Evolutionary conservation across 1,140 invertebrate species (phyloP).

Genomic region (Macrostomum lignano): DNA sequence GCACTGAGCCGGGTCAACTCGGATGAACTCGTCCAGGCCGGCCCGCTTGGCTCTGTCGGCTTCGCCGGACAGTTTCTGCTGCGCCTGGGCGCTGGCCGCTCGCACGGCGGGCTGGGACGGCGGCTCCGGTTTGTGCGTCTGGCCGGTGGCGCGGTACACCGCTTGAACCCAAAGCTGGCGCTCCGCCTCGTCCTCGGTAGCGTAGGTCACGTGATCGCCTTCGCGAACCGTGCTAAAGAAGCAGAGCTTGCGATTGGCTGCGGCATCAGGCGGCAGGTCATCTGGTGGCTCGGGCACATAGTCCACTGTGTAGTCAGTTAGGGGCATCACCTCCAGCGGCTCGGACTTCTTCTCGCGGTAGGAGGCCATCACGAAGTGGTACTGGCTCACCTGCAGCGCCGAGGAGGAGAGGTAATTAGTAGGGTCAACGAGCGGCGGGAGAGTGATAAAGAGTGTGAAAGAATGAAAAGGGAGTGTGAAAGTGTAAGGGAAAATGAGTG

Average conservation of each 20-base stretch:
- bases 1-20: slow-evolving; percentile 81
- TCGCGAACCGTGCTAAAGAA: slow-evolving; percentile 96
- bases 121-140: slow-evolving; percentile 74
- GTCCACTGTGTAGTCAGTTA: slow-evolving; percentile 94
- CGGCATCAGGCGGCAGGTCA: slow-evolving; percentile 18
- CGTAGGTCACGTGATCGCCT: slow-evolving; percentile 80
- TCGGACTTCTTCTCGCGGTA: slow-evolving; percentile 97
- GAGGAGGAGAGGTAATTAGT: too few species aligned
- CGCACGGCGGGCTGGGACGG: too few species aligned
- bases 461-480: too few species aligned
- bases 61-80: too few species aligned
- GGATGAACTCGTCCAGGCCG: slow-evolving; percentile 96
- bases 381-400: slow-evolving; percentile 61
- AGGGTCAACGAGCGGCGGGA: too few species aligned
- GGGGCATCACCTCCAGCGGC: slow-evolving; percentile 93
- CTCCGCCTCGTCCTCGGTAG: slow-evolving; percentile 88
- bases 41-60: too few species aligned
- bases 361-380: slow-evolving; percentile 96
- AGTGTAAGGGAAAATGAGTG: too few species aligned
- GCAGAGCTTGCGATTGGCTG: slow-evolving; percentile 54
- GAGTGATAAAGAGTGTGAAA: too few species aligned
- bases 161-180: slow-evolving; percentile 84
- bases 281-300: too few species aligned
- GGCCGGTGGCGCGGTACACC: slow-evolving; percentile 86
- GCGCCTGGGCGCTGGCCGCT: too few species aligned